Evolutionary conservation across 2,888 invertebrate species (phyloP).

Genomic region (Trilocha varians): DNA sequence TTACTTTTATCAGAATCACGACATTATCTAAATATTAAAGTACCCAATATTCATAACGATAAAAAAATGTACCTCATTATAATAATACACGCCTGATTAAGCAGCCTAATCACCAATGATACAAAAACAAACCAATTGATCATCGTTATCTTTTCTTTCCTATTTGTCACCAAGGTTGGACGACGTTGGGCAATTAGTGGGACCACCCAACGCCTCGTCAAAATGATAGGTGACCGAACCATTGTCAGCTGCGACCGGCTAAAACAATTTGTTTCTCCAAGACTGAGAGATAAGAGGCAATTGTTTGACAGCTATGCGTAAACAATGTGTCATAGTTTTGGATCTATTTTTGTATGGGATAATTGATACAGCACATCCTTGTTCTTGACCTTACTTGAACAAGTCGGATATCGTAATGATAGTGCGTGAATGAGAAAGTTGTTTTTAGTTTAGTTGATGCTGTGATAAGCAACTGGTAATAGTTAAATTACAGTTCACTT

Average conservation of each 20-base stretch:
- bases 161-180: constrained; percentile 16
- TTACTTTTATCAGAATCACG: too few relatives aligned
- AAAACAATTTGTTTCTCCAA: constrained; percentile 17
- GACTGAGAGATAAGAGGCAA: constrained; percentile 9
- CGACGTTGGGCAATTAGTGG: constrained; percentile 18
- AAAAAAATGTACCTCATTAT: neutral
- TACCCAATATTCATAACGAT: neutral
- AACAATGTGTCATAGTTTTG: constrained; percentile 6
- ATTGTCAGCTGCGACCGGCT: constrained; percentile 15
- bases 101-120: constrained; percentile 3
- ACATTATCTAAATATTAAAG: too few relatives aligned
- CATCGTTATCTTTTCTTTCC: constrained; percentile 14
- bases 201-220: constrained; percentile 21
- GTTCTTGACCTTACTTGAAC: too few relatives aligned
- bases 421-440: too few relatives aligned
- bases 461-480: too few relatives aligned
- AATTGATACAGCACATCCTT: neutral
- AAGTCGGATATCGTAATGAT: too few relatives aligned
- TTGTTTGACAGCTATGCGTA: constrained; percentile 11
- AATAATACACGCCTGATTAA: constrained; percentile 2
- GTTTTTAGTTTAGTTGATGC: too few relatives aligned
- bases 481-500: too few relatives aligned
- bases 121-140: constrained; percentile 9
- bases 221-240: constrained; percentile 13
- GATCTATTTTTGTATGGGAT: neutral